Conservation (phyloP, 1,140 invertebrate species). For the Diploscapter pachys region DNA sequence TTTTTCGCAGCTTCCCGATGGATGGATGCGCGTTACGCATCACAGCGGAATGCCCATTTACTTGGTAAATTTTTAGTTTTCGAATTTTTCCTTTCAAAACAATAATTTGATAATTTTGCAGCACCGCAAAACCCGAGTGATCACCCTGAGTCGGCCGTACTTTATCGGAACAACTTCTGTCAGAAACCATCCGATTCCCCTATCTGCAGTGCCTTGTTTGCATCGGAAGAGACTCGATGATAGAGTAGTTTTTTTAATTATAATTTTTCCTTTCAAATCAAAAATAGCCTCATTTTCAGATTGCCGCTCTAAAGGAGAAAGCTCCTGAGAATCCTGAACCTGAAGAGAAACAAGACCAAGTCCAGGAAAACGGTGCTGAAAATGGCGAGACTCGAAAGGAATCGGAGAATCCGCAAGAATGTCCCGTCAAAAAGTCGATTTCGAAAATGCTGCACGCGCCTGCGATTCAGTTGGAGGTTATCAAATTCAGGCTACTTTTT, state of each 20-base stretch:
- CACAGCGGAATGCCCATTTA: conserved; percentile 4
- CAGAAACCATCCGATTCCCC: neutral
- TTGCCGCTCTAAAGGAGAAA: neutral
- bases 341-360: neutral
- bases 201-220: conserved; percentile 1
- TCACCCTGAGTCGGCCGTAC: conserved; percentile 10
- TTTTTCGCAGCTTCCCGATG: neutral
- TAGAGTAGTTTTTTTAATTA: neutral
- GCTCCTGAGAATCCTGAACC: neutral
- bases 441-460: neutral
- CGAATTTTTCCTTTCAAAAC: neutral
- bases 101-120: neutral
- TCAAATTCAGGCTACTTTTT: too few relatives aligned
- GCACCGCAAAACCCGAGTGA: conserved; percentile 3
- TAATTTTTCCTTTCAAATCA: neutral
- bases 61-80: neutral
- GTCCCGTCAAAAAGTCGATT: neutral
- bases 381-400: neutral
- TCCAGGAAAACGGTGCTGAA: neutral
- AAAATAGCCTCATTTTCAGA: conserved; percentile 9
- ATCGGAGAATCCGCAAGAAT: neutral
- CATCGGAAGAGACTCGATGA: conserved; percentile 4
- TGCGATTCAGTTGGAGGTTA: neutral
- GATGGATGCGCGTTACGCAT: conserved; percentile 12
- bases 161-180: conserved; percentile 3